A percentile compares a stretch with the other conserved stretches of the same genome.
Conservation (phyloP, 2,888 invertebrate genomes). For the Calliphora vomitoria region DNA sequence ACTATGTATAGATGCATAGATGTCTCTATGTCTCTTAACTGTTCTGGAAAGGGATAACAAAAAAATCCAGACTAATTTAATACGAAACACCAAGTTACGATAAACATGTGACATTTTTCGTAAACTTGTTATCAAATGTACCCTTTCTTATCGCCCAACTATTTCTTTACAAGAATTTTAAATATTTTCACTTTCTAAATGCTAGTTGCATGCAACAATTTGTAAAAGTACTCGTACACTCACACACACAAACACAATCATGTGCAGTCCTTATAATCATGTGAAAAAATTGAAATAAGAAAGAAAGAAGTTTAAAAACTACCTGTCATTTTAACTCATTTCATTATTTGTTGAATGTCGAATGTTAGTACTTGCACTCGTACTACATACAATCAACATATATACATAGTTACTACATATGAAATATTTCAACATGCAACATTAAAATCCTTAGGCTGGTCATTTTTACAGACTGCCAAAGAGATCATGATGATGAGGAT, state of each 20-base stretch:
- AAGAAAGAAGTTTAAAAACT: constrained; percentile 36
- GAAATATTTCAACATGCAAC: constrained; percentile 63
- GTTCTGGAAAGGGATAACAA: background rate
- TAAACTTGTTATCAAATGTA: constrained; percentile 51
- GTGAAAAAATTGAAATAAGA: background rate
- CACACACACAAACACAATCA: background rate
- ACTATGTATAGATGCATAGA: background rate
- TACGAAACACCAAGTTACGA: constrained; percentile 41
- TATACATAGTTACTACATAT: constrained; percentile 20
- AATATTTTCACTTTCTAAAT: constrained; percentile 67
- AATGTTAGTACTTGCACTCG: constrained; percentile 8
- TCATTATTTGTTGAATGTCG: constrained; percentile 47
- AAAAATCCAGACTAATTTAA: constrained; percentile 55
- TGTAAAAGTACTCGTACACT: background rate
- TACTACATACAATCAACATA: background rate
- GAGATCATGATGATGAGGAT: constrained; percentile 75
- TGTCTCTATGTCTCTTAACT: background rate
- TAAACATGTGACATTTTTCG: constrained; percentile 59
- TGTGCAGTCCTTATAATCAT: constrained; percentile 11
- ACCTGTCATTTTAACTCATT: constrained; percentile 67
- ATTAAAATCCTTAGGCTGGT: constrained; percentile 56
- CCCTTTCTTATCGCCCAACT: constrained; percentile 51
- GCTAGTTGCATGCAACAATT: constrained; percentile 52
- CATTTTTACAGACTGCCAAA: constrained; percentile 57
- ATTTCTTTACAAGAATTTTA: constrained; percentile 52